phyloP scores from a whole-genome alignment of 2,888 invertebrate species.

The Ophion obscuratus region DNA sequence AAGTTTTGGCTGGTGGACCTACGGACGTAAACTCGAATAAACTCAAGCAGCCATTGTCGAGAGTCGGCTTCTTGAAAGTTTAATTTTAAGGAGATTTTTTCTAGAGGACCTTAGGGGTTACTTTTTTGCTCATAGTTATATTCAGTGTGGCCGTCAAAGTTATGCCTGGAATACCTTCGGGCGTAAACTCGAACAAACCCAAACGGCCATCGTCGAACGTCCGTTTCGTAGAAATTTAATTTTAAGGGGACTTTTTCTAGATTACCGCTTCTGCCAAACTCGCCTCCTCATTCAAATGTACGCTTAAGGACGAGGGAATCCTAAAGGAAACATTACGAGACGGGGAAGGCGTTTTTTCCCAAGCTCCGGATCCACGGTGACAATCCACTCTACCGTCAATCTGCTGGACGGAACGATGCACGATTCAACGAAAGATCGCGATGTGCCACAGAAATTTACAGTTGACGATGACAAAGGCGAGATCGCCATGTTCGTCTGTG shows the following conservation, averaged over 20 bases:
- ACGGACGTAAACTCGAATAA: too few relatives aligned
- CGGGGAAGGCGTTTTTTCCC: constrained; percentile 92
- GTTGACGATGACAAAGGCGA: constrained; percentile 95
- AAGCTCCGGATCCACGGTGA: constrained; percentile 89
- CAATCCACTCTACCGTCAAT: constrained; percentile 96
- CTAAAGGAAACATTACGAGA: constrained; percentile 91
- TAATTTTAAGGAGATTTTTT: too few relatives aligned
- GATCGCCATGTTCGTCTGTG: constrained; percentile 92
- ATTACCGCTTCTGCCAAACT: not conserved
- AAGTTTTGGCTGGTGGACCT: too few relatives aligned
- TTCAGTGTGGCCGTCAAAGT: constrained; percentile 78
- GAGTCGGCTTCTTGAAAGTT: too few relatives aligned
- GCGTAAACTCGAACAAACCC: too few relatives aligned
- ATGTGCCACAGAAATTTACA: constrained; percentile 93
- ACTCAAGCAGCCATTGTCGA: too few relatives aligned
- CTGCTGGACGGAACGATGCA: constrained; percentile 95
- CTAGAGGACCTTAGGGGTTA: too few relatives aligned
- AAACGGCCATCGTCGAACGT: too few relatives aligned
- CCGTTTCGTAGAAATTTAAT: too few relatives aligned
- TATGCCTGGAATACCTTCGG: too few relatives aligned
- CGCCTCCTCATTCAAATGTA: constrained; percentile 85
- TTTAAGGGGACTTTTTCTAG: too few relatives aligned
- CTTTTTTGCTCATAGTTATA: too few relatives aligned
- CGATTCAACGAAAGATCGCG: constrained; percentile 94
- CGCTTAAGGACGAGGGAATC: constrained; percentile 90